A percentile compares a stretch with the other conserved stretches of the same genome.
phyloP scores from a whole-genome alignment of 2,888 invertebrate species.

The Syrphus vitripennis region DNA sequence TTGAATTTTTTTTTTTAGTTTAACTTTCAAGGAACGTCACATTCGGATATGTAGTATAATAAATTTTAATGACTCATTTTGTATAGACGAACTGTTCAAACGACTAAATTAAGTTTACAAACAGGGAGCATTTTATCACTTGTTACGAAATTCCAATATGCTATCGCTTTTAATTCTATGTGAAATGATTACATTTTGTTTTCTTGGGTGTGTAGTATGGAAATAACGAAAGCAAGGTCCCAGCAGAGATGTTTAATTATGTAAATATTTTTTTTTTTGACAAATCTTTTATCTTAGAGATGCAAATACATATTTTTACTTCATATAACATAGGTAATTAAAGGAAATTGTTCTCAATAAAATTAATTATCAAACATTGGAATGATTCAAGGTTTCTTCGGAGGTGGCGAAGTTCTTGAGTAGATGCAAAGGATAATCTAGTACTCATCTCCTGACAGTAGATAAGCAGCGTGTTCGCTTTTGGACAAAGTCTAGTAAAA shows the following conservation, averaged over 20 bases:
- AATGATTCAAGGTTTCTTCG: too few species aligned
- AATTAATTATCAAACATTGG: too few species aligned
- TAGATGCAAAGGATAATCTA: too few species aligned
- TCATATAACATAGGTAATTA: too few species aligned
- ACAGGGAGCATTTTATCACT: not conserved
- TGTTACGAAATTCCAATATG: not conserved
- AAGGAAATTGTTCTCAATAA: not conserved
- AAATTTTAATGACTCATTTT: slow-evolving; percentile 9
- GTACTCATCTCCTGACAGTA: too few species aligned
- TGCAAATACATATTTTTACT: not conserved
- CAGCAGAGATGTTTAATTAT: not conserved
- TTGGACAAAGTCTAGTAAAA: too few species aligned
- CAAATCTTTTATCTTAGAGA: not conserved
- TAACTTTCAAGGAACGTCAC: slow-evolving; percentile 3
- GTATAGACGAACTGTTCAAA: not conserved
- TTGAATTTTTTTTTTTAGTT: not conserved
- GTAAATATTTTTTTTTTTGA: not conserved
- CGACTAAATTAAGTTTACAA: not conserved
- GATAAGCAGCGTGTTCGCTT: too few species aligned
- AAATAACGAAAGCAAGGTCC: not conserved
- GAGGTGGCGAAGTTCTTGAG: too few species aligned
- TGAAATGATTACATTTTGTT: not conserved
- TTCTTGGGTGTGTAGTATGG: not conserved
- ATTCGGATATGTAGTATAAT: not conserved
- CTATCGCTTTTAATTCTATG: not conserved